Conservation (phyloP, 1,140 invertebrate genomes). For the Orius laevigatus region DNA sequence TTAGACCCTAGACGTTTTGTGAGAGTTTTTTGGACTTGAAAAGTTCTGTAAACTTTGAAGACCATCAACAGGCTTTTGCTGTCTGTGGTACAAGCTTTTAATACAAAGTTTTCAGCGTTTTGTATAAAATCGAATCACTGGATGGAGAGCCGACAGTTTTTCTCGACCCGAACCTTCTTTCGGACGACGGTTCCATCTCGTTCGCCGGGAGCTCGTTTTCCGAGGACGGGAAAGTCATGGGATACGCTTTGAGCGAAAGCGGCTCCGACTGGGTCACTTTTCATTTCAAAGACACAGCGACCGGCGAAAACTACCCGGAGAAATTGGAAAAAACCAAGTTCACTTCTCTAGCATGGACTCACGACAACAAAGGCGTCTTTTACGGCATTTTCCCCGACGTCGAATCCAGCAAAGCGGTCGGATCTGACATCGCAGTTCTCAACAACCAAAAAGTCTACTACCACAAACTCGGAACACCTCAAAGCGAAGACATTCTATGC, state of each 20-base stretch:
- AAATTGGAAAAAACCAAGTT: constrained; percentile 82
- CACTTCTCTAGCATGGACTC: constrained; percentile 80
- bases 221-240: constrained; percentile 76
- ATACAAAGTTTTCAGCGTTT: constrained; percentile 44
- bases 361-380: constrained; percentile 88
- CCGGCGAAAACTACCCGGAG: constrained; percentile 77
- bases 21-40: too few relatives aligned
- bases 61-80: too few relatives aligned
- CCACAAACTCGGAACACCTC: constrained; percentile 72
- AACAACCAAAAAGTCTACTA: constrained; percentile 89
- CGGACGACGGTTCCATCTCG: constrained; percentile 84
- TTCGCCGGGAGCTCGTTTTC: constrained; percentile 67
- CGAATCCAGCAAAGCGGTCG: constrained; percentile 57
- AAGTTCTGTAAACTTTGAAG: too few relatives aligned
- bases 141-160: constrained; percentile 72
- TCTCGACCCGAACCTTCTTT: constrained; percentile 85
- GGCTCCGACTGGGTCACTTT: constrained; percentile 94
- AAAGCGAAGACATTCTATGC: constrained; percentile 74
- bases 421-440: constrained; percentile 74
- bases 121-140: constrained; percentile 77
- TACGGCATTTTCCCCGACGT: constrained; percentile 81
- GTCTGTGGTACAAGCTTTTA: not conserved
- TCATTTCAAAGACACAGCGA: constrained; percentile 59
- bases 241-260: constrained; percentile 79
- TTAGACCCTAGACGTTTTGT: too few relatives aligned